Conservation (phyloP, 2,113 vertebrate genomes). For the Caracal caracal region DNA sequence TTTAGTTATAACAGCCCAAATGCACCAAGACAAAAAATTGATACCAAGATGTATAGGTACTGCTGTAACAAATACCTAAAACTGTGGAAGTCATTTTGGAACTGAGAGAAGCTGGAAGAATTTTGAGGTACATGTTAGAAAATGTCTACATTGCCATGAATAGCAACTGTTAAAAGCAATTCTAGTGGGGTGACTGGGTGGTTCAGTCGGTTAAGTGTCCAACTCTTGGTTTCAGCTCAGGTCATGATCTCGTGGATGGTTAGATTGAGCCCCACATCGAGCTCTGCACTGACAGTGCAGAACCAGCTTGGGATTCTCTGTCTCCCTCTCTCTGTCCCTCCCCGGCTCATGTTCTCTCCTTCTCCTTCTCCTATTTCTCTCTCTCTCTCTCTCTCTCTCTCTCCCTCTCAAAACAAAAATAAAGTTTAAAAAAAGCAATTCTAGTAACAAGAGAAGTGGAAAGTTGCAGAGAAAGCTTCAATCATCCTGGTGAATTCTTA, state of each 20-base stretch:
- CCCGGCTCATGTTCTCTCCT: no score
- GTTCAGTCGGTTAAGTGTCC: no score
- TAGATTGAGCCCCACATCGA: no score
- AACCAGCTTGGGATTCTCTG: no score
- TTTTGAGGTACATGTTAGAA: neutral
- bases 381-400: no score
- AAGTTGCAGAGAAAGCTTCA: neutral
- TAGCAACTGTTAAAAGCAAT: neutral
- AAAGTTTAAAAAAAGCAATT: neutral
- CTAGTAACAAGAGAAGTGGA: neutral
- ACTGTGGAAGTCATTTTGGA: neutral
- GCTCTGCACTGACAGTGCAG: no score
- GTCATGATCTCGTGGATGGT: no score
- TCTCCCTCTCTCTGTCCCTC: no score
- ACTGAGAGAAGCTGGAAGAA: neutral
- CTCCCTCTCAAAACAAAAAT: no score
- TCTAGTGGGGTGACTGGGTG: neutral
- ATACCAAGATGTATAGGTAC: neutral
- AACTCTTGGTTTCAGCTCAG: no score
- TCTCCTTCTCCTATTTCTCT: no score
- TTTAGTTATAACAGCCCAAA: neutral
- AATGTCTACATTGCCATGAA: neutral
- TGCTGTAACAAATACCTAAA: neutral
- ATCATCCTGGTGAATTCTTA: neutral
- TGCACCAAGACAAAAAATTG: neutral